These are phyloP conservation scores for Sebastes oblongus DNA, from an alignment of 2,797 vertebrate species.

Conservation along the genomic window DNA sequence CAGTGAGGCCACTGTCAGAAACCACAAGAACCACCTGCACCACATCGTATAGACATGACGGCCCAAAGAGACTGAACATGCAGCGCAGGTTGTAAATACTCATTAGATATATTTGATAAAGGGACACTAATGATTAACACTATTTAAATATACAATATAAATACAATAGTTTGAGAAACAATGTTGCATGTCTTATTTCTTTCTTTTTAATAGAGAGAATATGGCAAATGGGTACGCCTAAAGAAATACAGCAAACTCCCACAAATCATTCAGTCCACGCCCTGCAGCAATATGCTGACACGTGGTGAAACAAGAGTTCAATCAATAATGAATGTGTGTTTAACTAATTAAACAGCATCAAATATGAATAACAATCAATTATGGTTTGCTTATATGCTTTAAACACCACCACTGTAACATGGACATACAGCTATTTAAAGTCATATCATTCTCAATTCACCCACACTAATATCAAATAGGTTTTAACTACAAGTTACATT, in stretches of 20 bases:
- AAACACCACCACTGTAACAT: conserved; percentile 39
- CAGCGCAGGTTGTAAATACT: background rate
- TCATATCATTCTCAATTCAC: background rate
- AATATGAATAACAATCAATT: conserved; percentile 79
- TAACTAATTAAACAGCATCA: conserved; percentile 78
- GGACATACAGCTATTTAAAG: conserved; percentile 14
- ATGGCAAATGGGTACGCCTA: background rate
- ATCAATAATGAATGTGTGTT: conserved; percentile 78
- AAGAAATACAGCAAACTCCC: conserved; percentile 16
- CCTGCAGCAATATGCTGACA: conserved; percentile 52
- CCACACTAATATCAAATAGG: background rate
- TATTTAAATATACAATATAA: background rate
- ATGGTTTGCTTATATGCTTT: conserved; percentile 50
- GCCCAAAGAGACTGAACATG: background rate
- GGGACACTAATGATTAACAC: conserved; percentile 1
- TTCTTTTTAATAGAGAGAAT: background rate
- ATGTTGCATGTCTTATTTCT: background rate
- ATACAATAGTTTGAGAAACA: background rate
- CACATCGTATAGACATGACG: background rate
- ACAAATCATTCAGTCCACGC: conserved; percentile 25
- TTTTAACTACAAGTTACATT: conserved; percentile 23
- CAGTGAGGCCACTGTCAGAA: conserved; percentile 39
- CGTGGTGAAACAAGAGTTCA: conserved; percentile 50
- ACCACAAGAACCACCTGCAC: conserved; percentile 50
- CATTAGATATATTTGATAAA: background rate